These are phyloP conservation scores for Drosophila longiperda DNA, from an alignment of 2,888 invertebrate genomes.

Conservation along the genomic window DNA sequence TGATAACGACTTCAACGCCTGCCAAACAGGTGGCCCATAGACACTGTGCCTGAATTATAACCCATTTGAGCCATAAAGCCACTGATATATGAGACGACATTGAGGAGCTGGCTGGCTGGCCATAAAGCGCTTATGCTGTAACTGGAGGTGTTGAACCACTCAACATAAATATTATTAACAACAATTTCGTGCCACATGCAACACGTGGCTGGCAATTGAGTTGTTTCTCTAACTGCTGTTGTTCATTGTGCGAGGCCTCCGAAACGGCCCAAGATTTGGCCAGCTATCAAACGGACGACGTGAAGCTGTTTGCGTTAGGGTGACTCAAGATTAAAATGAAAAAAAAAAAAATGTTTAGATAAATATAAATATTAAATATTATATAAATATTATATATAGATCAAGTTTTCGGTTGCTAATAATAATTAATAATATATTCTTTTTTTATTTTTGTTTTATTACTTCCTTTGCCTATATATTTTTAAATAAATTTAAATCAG, in stretches of 20 bases:
- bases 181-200: slow-evolving; percentile 74
- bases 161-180: slow-evolving; percentile 74
- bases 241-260: slow-evolving; percentile 28
- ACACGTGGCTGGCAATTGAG: slow-evolving; percentile 71
- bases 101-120: slow-evolving; percentile 60
- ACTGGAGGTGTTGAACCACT: slow-evolving; percentile 48
- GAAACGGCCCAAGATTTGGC: slow-evolving; percentile 59
- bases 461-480: not conserved
- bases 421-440: not conserved
- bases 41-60: slow-evolving; percentile 61
- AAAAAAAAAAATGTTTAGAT: not conserved
- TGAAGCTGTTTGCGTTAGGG: slow-evolving; percentile 39
- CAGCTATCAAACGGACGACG: slow-evolving; percentile 32
- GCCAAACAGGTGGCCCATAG: slow-evolving; percentile 59
- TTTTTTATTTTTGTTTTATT: no score
- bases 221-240: slow-evolving; percentile 31
- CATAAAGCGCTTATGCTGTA: slow-evolving; percentile 45
- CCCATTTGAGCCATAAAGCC: slow-evolving; percentile 66
- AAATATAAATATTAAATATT: no score
- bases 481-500: not conserved
- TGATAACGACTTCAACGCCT: slow-evolving; percentile 58
- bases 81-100: slow-evolving; percentile 68
- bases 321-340: slow-evolving; percentile 28
- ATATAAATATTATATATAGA: not conserved
- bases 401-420: not conserved